Evolutionary conservation across 2,888 invertebrate genomes (phyloP).

Genomic region (Machimus atricapillus): DNA sequence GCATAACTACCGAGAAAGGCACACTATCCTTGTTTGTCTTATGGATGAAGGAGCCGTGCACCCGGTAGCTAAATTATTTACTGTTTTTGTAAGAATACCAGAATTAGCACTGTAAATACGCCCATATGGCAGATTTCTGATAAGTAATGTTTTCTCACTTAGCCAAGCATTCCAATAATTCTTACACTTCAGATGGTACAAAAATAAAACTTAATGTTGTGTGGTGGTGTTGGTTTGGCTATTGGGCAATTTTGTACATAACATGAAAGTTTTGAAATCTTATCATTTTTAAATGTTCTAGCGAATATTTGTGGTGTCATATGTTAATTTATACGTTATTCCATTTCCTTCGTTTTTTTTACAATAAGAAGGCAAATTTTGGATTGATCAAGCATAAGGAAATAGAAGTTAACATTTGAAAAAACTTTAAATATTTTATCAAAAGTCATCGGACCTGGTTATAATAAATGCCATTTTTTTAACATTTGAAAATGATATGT

Average conservation of each 20-base stretch:
- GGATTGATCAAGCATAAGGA: too few species aligned
- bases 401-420: too few species aligned
- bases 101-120: conserved; percentile 15
- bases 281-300: neutral
- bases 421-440: too few species aligned
- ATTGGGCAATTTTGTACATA: neutral
- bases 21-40: neutral
- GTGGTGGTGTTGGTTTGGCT: neutral
- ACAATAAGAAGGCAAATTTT: too few species aligned
- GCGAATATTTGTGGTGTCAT: too few species aligned
- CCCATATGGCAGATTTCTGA: conserved; percentile 16
- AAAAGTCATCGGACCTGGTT: too few species aligned
- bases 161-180: neutral
- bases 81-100: conserved; percentile 9
- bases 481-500: too few species aligned
- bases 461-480: too few species aligned
- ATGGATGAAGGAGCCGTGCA: neutral
- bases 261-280: neutral
- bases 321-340: too few species aligned
- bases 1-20: neutral
- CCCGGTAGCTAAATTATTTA: neutral
- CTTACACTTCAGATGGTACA: neutral
- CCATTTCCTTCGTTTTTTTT: too few species aligned
- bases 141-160: neutral
- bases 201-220: neutral